These are phyloP conservation scores for Miichthys miiuy DNA, from an alignment of 2,797 vertebrate species.

Conservation along the genomic window DNA sequence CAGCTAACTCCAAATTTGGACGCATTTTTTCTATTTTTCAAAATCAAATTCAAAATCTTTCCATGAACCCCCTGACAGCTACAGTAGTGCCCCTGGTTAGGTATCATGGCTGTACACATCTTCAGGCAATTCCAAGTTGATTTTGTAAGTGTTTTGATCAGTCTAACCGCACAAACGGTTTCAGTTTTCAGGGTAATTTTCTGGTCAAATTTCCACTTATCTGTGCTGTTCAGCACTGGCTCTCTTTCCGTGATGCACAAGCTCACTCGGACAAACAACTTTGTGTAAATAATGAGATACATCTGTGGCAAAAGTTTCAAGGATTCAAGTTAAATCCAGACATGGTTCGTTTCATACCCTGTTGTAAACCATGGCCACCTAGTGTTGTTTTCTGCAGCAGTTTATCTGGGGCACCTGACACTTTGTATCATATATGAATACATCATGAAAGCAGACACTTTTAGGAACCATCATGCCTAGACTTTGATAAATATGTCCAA, in stretches of 20 bases:
- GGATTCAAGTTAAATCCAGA: constrained; percentile 20
- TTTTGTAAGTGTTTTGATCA: not conserved
- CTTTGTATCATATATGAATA: not conserved
- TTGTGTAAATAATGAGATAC: constrained; percentile 28
- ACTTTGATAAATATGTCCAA: constrained; percentile 7
- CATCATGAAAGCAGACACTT: not conserved
- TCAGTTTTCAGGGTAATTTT: constrained; percentile 8
- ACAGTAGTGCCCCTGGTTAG: too few species aligned
- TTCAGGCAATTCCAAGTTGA: not conserved
- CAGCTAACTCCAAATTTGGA: not conserved
- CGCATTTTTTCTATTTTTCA: not conserved
- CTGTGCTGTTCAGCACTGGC: not conserved
- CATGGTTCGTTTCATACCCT: not conserved
- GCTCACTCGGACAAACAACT: constrained; percentile 15
- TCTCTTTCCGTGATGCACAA: constrained; percentile 5
- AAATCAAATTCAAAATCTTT: not conserved
- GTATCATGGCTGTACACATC: not conserved
- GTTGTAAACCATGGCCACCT: not conserved
- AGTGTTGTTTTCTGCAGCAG: not conserved
- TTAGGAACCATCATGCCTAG: not conserved
- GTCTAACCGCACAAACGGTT: constrained; percentile 8
- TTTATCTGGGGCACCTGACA: constrained; percentile 25
- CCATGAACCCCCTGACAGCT: not conserved
- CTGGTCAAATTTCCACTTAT: constrained; percentile 25
- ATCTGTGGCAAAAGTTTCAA: constrained; percentile 18